Evolutionary conservation across 2,888 invertebrate genomes (phyloP), one percentile per base, ranked within the genome.

Genomic region (Suillia variegata): DNA sequence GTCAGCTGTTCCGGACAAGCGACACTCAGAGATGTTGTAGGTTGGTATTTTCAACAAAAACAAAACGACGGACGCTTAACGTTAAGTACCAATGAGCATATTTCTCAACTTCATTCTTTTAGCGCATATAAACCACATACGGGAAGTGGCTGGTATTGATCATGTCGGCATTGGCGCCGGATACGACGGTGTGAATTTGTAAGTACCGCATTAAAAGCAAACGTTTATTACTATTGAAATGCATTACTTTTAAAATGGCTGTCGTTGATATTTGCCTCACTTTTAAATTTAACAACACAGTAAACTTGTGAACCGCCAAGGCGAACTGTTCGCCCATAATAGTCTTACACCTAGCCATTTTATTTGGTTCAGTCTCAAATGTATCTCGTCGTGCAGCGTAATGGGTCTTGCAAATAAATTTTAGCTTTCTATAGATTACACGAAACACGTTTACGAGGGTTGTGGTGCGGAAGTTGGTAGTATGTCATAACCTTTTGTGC

Each of bases 71-170:
- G n/a, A n/a, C n/a, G n/a, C n/a, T n/a, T n/a, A n/a, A n/a, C n/a
- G n/a, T 22, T 22, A 48, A 13, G 33, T 20, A 24, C n/a, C 17
- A 26, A 4, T 4, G 26, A 22, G 1, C 8, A 5, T 18, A 33
- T 21, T 13, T 42, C 24, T 5, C 1, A 49, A 20, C 21, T 2
- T 31, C 31, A 12, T n/a, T 15, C 18, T 47, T 68, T 24, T 85
- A 93, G 94, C 91, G 63, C 94, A 94, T 84, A 93, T 94, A 82
- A 93, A 94, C 85, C 93, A 94, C 82, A 91, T 94, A 76, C 86
- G 91, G 66, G 89, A 90, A 73, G 87, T 92, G 63, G 93, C 93
- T 34, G 94, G 94, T 61, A 89, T 93, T 69, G 92, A 94, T 84
- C 89, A 92, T 82, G 92, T 94, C 56, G 94, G 94, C 63, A 87